phyloP scores from a whole-genome alignment of 2,888 invertebrate genomes.

The Spisula subtruncata region DNA sequence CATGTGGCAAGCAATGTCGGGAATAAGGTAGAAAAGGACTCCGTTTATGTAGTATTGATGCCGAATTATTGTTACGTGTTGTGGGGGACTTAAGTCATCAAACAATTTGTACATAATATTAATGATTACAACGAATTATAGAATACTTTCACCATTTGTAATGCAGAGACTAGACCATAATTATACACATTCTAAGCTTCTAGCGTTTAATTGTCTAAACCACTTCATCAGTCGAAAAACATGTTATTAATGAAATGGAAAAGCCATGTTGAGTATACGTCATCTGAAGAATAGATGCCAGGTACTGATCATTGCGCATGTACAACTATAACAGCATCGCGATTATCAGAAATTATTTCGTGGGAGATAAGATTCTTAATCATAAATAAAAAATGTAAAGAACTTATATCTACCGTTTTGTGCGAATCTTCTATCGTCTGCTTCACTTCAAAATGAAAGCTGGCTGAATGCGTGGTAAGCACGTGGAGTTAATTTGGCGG shows the following conservation, averaged over 20 bases:
- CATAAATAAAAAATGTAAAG: slow-evolving; percentile 41
- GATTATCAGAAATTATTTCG: neutral
- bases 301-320: slow-evolving; percentile 16
- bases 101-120: slow-evolving; percentile 12
- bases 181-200: neutral
- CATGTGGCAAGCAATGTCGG: too few relatives aligned
- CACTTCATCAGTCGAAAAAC: neutral
- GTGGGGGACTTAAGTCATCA: too few relatives aligned
- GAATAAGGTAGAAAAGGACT: too few relatives aligned
- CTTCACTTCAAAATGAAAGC: slow-evolving; percentile 27
- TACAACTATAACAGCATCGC: neutral
- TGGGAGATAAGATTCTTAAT: slow-evolving; percentile 37
- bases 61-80: neutral
- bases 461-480: slow-evolving; percentile 31
- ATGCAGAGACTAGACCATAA: neutral
- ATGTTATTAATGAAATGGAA: slow-evolving; percentile 45
- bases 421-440: slow-evolving; percentile 44
- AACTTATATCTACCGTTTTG: slow-evolving; percentile 47
- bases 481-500: slow-evolving; percentile 39
- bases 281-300: neutral
- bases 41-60: too few relatives aligned
- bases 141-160: neutral
- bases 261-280: slow-evolving; percentile 26
- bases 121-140: neutral
- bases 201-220: neutral